These are phyloP conservation scores for Esox masquinongy DNA, from an alignment of 2,797 vertebrate species.

Conservation along the genomic window DNA sequence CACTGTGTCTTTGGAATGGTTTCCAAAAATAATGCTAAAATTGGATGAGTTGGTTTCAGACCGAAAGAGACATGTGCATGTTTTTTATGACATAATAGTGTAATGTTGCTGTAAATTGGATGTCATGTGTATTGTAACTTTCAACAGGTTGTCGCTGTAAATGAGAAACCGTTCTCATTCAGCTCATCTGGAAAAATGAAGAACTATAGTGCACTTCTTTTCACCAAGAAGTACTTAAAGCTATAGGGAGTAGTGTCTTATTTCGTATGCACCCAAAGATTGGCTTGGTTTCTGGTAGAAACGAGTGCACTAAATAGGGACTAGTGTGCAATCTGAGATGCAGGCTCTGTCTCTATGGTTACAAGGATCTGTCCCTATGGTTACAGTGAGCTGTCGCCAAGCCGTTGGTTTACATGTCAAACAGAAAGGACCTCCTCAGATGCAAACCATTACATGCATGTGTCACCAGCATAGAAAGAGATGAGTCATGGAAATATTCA, in stretches of 20 bases:
- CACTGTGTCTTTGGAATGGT: no score
- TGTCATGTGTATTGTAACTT: no score
- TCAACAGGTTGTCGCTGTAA: no score
- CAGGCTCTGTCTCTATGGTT: conserved; percentile 72
- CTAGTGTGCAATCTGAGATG: conserved; percentile 53
- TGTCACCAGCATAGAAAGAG: not conserved
- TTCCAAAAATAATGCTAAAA: no score
- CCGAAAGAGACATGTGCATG: no score
- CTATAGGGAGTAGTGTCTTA: conserved; percentile 8
- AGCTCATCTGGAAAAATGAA: no score
- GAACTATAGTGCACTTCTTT: not conserved
- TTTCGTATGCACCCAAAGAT: conserved; percentile 15
- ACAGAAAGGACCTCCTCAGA: conserved; percentile 46
- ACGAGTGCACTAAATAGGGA: conserved; percentile 39
- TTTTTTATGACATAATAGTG: no score
- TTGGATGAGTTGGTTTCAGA: no score
- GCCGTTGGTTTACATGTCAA: conserved; percentile 66
- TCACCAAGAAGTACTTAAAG: not conserved
- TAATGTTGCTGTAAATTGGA: no score
- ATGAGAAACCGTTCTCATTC: no score
- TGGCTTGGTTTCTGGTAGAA: conserved; percentile 30
- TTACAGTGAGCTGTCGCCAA: conserved; percentile 57
- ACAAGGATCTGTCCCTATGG: conserved; percentile 71
- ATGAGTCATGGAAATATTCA: not conserved
- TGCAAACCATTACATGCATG: not conserved